phyloP scores from a whole-genome alignment of 2,797 vertebrate species.

The Discoglossus pictus region DNA sequence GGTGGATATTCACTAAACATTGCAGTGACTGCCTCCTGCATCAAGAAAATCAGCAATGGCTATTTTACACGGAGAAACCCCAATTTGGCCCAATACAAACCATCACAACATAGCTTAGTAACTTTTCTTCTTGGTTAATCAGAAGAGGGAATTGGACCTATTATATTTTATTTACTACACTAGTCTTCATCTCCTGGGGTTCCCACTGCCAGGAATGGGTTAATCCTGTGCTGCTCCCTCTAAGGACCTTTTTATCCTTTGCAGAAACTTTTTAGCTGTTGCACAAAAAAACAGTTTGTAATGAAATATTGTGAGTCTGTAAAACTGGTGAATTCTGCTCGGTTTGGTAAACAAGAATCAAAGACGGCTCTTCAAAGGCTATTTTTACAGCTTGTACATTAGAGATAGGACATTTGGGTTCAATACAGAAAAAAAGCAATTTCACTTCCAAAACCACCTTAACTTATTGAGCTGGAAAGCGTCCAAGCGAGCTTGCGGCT shows the following conservation, averaged over 20 bases:
- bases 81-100: no score
- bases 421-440: slow-evolving; percentile 37
- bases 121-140: no score
- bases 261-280: slow-evolving; percentile 11
- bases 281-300: slow-evolving; percentile 6
- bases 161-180: no score
- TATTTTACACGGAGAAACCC: no score
- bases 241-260: neutral
- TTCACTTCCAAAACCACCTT: slow-evolving; percentile 43
- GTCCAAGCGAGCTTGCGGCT: slow-evolving; percentile 11
- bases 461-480: slow-evolving; percentile 33
- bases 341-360: slow-evolving; percentile 47
- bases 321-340: slow-evolving; percentile 34
- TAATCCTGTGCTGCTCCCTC: neutral
- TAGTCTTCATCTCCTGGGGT: no score
- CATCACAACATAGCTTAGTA: no score
- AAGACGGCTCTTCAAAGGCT: slow-evolving; percentile 43
- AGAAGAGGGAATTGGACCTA: no score
- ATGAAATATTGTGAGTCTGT: slow-evolving; percentile 38
- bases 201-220: neutral
- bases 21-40: no score
- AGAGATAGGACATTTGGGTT: slow-evolving; percentile 49
- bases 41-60: no score
- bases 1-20: no score
- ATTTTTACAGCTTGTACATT: slow-evolving; percentile 43